These are phyloP conservation scores for Hyperoplus immaculatus DNA, from an alignment of 2,797 vertebrate species.

Conservation along the genomic window DNA sequence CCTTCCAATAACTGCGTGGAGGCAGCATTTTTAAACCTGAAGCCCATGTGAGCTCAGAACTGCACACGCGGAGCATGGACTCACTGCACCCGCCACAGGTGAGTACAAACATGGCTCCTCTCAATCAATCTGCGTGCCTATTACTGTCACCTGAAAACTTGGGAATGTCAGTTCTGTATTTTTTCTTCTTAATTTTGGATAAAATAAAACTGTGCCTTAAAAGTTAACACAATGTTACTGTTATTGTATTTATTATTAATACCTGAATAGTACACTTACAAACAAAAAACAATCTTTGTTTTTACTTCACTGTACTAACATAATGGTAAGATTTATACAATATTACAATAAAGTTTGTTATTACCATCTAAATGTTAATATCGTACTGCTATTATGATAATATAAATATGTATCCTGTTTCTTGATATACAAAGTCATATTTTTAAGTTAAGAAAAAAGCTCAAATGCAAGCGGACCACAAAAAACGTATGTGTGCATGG, in stretches of 20 bases:
- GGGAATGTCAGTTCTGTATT: not conserved
- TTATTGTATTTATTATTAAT: not conserved
- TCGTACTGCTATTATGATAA: not conserved
- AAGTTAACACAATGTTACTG: not conserved
- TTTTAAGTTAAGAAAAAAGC: not conserved
- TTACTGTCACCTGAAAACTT: not conserved
- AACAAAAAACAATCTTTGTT: not conserved
- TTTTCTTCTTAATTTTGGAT: not conserved
- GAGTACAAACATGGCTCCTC: conserved; percentile 36
- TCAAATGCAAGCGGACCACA: not conserved
- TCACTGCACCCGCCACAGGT: conserved; percentile 69
- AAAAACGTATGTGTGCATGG: not conserved
- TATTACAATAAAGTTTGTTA: not conserved
- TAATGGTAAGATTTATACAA: not conserved
- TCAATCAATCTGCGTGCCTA: not conserved
- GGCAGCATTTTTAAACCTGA: conserved; percentile 36
- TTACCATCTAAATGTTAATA: not conserved
- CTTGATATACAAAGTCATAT: not conserved
- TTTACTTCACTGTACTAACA: not conserved
- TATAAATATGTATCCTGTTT: not conserved
- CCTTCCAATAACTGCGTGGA: conserved; percentile 19
- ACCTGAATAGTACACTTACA: not conserved
- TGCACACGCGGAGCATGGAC: conserved; percentile 57
- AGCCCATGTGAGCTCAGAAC: conserved; percentile 47
- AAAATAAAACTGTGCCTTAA: not conserved